Evolutionary conservation across 2,888 invertebrate genomes (phyloP).

Genomic region (Anorthoa munda): DNA sequence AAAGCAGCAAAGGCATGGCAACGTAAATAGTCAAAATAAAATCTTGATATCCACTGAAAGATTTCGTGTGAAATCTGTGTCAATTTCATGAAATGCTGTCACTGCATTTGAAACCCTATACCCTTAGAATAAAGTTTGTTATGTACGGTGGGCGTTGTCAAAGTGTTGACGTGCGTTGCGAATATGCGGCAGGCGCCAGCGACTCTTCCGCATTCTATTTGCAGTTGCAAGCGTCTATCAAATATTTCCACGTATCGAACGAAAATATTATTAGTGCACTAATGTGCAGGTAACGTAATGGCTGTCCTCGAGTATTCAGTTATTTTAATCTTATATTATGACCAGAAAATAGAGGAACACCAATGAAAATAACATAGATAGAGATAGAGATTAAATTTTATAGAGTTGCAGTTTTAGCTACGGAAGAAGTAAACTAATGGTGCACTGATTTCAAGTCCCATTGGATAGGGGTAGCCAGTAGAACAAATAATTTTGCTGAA

Average conservation of each 20-base stretch:
- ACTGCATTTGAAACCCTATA: conserved; percentile 22
- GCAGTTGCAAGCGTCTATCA: conserved; percentile 51
- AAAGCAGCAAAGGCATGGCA: background rate
- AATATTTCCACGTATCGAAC: conserved; percentile 60
- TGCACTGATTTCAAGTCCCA: too few relatives aligned
- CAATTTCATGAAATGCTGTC: background rate
- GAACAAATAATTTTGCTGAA: too few relatives aligned
- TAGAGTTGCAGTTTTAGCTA: too few relatives aligned
- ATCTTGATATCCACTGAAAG: background rate
- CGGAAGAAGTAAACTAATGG: too few relatives aligned
- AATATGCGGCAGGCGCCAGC: conserved; percentile 55
- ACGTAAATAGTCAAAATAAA: conserved; percentile 18
- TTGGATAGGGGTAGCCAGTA: too few relatives aligned
- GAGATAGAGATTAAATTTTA: background rate
- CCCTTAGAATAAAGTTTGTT: background rate
- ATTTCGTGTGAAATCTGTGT: background rate
- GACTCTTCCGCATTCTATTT: conserved; percentile 71
- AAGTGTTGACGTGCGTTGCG: conserved; percentile 34
- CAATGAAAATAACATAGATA: too few relatives aligned
- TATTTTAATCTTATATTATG: background rate
- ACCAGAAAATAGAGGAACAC: too few relatives aligned
- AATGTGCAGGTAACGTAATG: background rate
- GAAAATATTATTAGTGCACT: conserved; percentile 45
- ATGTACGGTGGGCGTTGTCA: background rate
- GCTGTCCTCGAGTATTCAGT: background rate